Percentiles rank a stretch among this genome's conserved stretches.
These are phyloP conservation scores for Entomobrya multifasciata DNA, from an alignment of 2,888 invertebrate genomes.

Conservation along the genomic window DNA sequence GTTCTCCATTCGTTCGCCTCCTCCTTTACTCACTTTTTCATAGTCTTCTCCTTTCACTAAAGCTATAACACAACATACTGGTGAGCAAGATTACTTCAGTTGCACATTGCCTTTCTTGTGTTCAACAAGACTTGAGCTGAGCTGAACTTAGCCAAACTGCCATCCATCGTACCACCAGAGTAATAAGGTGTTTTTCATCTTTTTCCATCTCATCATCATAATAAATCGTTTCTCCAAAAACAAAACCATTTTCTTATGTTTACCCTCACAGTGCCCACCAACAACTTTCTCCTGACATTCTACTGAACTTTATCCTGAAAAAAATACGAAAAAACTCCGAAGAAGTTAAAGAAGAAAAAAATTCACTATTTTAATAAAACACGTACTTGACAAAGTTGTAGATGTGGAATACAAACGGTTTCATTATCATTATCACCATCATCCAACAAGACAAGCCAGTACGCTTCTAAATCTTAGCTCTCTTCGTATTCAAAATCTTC, in stretches of 20 bases:
- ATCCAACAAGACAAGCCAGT: no score
- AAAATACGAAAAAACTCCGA: no score
- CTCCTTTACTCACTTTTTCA: background rate
- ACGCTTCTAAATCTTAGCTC: no score
- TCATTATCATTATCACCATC: constrained; percentile 45
- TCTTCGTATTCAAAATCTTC: constrained; percentile 14
- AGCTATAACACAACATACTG: constrained; percentile 55
- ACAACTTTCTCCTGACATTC: constrained; percentile 51
- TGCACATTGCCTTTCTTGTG: constrained; percentile 74
- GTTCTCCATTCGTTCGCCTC: no score
- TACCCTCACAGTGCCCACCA: background rate
- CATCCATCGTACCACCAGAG: background rate
- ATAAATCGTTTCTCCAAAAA: background rate
- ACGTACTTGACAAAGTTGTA: constrained; percentile 35
- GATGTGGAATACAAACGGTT: constrained; percentile 59
- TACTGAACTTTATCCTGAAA: no score
- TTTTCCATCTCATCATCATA: background rate
- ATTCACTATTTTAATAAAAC: constrained; percentile 31
- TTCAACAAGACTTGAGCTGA: constrained; percentile 67
- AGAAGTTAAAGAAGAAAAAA: constrained; percentile 7
- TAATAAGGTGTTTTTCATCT: constrained; percentile 40
- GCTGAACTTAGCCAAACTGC: no score
- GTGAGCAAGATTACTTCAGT: constrained; percentile 64
- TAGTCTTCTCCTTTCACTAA: constrained; percentile 5
- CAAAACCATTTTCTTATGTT: background rate